Evolutionary conservation across 92 coral and sea anemone species (phyloP), one percentile per base, ranked within the genome.

Genomic region (Phenganax marumi): DNA sequence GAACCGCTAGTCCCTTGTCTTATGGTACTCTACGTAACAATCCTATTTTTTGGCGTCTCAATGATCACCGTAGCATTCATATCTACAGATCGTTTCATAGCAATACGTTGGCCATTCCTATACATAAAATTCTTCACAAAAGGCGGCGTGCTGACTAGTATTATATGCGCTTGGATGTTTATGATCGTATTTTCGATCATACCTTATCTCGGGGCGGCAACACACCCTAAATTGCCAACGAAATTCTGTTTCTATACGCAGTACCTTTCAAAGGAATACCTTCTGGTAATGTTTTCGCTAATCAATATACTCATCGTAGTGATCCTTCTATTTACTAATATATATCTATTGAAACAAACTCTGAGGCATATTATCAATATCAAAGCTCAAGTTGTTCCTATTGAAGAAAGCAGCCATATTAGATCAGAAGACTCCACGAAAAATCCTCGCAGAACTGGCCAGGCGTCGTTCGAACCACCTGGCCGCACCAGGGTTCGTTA

Each of bases 11-110:
- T 93, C 12, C 97, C 97, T 8, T 93, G 97, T 73, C 84, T 89
- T 7, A 89, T 86, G 53, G 97, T 93, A 3, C 87, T 93, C 73
- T 94, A 92, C 50, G 85, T 93, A 70, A 91, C 97, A 73, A 89
- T 93, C 24, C 85, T 93, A 60, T 90, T 93, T 82, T 93, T 89
- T 84, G 92, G 96, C 64, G 91, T 92, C 11, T 91, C 97, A n/a
- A 93, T 91, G 75, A 79, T 93, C 12, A 93, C 89, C 56, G 73
- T 93, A 52, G 88, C 97, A 11, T 70, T 93, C 10, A 93, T 93
- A 70, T 91, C 97, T 58, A 68, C 90, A 26, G 97, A 93, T 75
- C 91, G 97, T 10, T 93, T 91, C 73, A 47, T 93, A 17, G 97
- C 97, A 25, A 84, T 93, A 8, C 88, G 86, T 13, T 77, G 89